These are phyloP conservation scores for Piprites chloris DNA, from an alignment of 2,113 vertebrate genomes.

Conservation along the genomic window DNA sequence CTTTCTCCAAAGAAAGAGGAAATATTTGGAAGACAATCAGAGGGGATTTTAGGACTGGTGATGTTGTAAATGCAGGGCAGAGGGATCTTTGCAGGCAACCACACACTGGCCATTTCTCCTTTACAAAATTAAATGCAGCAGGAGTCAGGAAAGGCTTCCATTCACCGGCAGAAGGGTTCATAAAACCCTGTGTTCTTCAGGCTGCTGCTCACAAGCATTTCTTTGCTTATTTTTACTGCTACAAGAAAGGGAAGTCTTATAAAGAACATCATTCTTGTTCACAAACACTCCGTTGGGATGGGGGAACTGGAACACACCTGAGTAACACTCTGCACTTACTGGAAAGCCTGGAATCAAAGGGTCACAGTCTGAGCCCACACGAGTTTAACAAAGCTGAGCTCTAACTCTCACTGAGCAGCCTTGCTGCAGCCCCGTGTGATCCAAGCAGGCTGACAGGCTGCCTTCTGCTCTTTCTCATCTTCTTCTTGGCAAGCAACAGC, in stretches of 20 bases:
- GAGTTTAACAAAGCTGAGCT: background rate
- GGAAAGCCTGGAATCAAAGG: background rate
- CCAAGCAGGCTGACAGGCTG: background rate
- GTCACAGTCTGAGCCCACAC: accelerated
- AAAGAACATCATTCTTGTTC: background rate
- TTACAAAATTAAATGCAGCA: background rate
- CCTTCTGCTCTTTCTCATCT: background rate
- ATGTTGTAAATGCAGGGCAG: background rate
- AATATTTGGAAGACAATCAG: background rate
- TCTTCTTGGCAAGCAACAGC: background rate
- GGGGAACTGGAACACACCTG: background rate
- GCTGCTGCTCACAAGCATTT: background rate
- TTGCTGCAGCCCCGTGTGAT: background rate
- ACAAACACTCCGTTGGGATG: accelerated
- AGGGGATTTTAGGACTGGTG: background rate
- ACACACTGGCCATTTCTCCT: background rate
- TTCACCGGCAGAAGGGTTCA: background rate
- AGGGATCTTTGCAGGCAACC: background rate
- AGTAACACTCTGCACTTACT: background rate
- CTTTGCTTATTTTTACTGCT: background rate
- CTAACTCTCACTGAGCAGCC: background rate
- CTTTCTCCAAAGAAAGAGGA: background rate
- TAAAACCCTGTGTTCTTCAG: background rate
- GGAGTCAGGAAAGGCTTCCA: background rate
- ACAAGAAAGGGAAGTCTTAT: background rate